Evolutionary conservation across 2,113 vertebrate species (phyloP), one percentile per base, ranked within the genome.

Genomic region (Callocephalon fimbriatum): DNA sequence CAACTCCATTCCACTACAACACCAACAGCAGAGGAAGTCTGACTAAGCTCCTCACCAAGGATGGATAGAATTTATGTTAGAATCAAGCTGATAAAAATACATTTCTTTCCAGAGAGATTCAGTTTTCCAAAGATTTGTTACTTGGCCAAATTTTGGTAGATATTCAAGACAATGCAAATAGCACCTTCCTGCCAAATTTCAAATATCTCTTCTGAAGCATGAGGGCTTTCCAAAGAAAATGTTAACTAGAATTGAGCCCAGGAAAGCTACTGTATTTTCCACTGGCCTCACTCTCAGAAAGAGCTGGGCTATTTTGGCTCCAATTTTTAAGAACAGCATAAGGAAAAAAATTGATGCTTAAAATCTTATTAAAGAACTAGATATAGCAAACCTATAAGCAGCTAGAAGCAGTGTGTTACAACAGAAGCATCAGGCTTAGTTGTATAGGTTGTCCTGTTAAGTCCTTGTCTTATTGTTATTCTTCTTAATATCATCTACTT

Each of bases 201-300:
- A 93, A 94, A 15, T 72, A 76, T 80, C 51, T 86, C 22, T 59
- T 95, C 58, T 83, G 72, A 95, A 90, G 79, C 59, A 74, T 66
- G 38, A 83, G 31, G 78, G 22, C 47, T 84, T 93, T 94, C 86
- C 94, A 93, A 84, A 93, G 67, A 74, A 95, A 95, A 86, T 27
- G 68, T 84, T 94, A 92, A 93, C 68, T 31, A 92, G 72, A 77
- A 81, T 9, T 90, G 32, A 93, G 58, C 86, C 75, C 68, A 88
- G 76, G 79, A 90, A 93, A 89, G 92, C 72, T 90, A 96, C 82
- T 90, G 58, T 93, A 74, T 90, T 94, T 96, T 90, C 82, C 91
- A 75, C 38, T 91, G 63, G 77, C 58, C 38, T 74, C 20, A 17
- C 38, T 88, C 78, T 83, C 62, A 58, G 47, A 79, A 89, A 83